Percentiles rank a stretch among this genome's conserved stretches.
Conservation (phyloP, 2,888 invertebrate genomes). For the Drosophila anomalipes region DNA sequence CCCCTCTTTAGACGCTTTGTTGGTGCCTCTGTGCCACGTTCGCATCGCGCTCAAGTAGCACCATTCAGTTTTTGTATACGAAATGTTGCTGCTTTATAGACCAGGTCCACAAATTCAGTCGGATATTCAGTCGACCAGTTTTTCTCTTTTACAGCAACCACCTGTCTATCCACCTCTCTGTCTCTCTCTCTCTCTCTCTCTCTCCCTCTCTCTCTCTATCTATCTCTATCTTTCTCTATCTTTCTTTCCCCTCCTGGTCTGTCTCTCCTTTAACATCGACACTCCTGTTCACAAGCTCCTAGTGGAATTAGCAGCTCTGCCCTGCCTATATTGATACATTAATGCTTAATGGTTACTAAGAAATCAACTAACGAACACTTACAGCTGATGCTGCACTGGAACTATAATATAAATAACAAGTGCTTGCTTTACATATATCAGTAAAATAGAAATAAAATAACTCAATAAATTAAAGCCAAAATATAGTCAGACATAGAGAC, state of each 20-base stretch:
- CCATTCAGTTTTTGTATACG: constrained; percentile 59
- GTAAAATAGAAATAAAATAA: neutral
- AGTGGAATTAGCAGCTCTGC: constrained; percentile 55
- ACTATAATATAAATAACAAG: constrained; percentile 1
- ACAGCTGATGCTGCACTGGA: constrained; percentile 24
- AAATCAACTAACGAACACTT: constrained; percentile 20
- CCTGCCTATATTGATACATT: constrained; percentile 54
- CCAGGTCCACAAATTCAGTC: constrained; percentile 33
- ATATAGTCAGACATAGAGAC: neutral
- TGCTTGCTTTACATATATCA: neutral
- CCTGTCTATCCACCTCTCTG: neutral
- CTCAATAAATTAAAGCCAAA: neutral
- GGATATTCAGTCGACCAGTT: constrained; percentile 22
- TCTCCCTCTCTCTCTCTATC: neutral
- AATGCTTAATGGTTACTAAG: constrained; percentile 27
- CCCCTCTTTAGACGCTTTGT: neutral
- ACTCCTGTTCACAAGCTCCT: constrained; percentile 41
- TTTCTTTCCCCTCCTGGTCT: neutral
- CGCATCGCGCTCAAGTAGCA: constrained; percentile 59
- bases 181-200: neutral
- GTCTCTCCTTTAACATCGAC: constrained; percentile 38
- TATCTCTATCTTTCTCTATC: neutral
- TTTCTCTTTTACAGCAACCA: constrained; percentile 5
- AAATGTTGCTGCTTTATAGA: constrained; percentile 59
- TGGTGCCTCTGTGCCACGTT: constrained; percentile 11